Base-by-base conservation (phyloP, 2,888 invertebrate genomes). In the Gari tellinella region DNA sequence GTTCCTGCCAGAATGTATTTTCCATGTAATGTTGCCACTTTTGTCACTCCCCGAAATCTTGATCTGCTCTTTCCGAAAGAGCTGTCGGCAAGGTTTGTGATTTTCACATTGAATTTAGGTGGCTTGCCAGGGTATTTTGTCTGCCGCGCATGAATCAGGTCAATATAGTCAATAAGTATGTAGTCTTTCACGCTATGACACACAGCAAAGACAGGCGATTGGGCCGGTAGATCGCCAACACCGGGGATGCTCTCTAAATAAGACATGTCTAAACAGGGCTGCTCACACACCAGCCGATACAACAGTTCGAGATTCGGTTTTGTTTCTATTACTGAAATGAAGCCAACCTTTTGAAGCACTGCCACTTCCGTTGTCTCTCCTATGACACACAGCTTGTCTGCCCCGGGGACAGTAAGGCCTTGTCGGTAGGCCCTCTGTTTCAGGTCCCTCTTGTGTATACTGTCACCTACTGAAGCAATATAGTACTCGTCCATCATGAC, bases 391-490 rank as follows among this genome's bases (percentile, higher is more conserved):
- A 77, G 58, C 37, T 52, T 58, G 10, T 58, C 53, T 1, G 77
- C 68, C 15, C 69, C 66, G 14, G 41, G 15, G 25, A 77, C n/a
- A 5, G 62, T 49, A 14, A 77, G 52, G 8, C 52, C 77, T 46
- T 77, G 77, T 40, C 77, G 38, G 46, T 69, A 77, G 25, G 72
- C 61, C 69, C 69, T 65, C 19, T 53, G 43, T 25, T 65, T 72
- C 21, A 65, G 26, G 49, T 77, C 77, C 38, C 77, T 56, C 46
- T 77, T 77, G 31, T 77, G 77, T 19, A 77, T 57, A 31, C 72
- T 77, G 23, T 77, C 77, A 14, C 72, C 77, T 10, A 72, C 62
- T 3, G 77, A 69, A 1, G 75, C 75, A n/a, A 75, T 62, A 14
- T 66, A 58, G 19, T 69, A 69, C n/a, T 77, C 77, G 23, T 62